A percentile compares a stretch with the other conserved stretches of the same genome.
phyloP scores from a whole-genome alignment of 2,113 vertebrate genomes.

The Sterrhoptilus dennistouni region DNA sequence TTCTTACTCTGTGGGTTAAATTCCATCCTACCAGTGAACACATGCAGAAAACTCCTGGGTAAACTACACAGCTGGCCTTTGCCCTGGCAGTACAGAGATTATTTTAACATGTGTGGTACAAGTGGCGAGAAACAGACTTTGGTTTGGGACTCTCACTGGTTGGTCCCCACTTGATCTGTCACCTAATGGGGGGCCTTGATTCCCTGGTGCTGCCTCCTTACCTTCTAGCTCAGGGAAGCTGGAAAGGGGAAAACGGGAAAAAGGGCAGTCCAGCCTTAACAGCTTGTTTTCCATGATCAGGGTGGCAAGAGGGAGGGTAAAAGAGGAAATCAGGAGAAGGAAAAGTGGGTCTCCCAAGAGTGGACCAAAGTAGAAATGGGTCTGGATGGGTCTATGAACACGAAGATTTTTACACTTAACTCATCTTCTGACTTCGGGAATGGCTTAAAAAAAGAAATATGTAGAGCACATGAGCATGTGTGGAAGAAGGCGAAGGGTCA shows the following conservation, averaged over 20 bases:
- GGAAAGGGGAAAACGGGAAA: not conserved
- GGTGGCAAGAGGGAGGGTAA: not conserved
- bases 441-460: not conserved
- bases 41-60: not conserved
- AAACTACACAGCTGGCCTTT: not conserved
- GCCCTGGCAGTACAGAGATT: not conserved
- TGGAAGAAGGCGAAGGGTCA: not conserved
- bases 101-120: not conserved
- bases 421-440: not conserved
- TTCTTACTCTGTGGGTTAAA: not conserved
- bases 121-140: not conserved
- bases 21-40: not conserved
- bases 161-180: not conserved
- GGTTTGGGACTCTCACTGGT: not conserved
- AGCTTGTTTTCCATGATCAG: not conserved
- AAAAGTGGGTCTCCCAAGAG: not conserved
- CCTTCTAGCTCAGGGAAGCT: not conserved
- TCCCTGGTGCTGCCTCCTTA: not conserved
- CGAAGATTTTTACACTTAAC: not conserved
- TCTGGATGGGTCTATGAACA: not conserved
- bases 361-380: not conserved
- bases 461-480: not conserved
- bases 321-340: not conserved
- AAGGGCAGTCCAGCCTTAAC: not conserved
- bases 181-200: not conserved